A percentile compares a stretch with the other conserved stretches of the same genome.
These are phyloP conservation scores for Drosophila pallidifrons DNA, from an alignment of 1,140 invertebrate genomes.

Conservation along the genomic window DNA sequence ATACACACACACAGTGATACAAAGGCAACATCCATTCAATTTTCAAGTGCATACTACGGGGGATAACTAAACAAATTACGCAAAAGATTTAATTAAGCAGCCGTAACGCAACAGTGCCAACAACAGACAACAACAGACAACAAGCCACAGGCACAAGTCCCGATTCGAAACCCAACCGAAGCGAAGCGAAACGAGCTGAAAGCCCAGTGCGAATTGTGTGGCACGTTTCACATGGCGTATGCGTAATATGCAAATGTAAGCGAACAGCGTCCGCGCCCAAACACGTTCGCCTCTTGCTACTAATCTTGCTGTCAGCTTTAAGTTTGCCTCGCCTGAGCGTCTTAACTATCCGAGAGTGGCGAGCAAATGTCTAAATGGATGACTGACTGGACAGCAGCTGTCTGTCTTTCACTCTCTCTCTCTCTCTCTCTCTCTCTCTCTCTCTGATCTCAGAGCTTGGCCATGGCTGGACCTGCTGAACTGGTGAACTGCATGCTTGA, in stretches of 20 bases:
- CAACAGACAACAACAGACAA: constrained; percentile 8
- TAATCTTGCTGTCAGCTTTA: constrained; percentile 15
- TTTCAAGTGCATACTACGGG: constrained; percentile 68
- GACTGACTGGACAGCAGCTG: constrained; percentile 9
- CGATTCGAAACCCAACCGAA: constrained; percentile 7
- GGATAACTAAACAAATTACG: constrained; percentile 79
- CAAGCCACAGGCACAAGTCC: constrained; percentile 7
- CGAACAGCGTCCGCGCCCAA: constrained; percentile 1
- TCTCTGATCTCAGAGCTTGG: too few species aligned
- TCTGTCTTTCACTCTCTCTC: background rate
- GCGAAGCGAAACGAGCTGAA: constrained; percentile 8
- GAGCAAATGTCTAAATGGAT: constrained; percentile 17
- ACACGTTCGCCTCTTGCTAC: background rate
- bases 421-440: too few species aligned
- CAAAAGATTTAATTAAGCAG: constrained; percentile 81
- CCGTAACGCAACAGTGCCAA: constrained; percentile 59
- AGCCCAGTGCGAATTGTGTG: constrained; percentile 16
- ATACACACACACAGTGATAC: background rate
- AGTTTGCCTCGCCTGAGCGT: background rate
- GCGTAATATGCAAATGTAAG: constrained; percentile 77
- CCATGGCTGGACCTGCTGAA: too few species aligned
- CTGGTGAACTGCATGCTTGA: constrained; percentile 15
- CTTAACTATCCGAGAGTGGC: constrained; percentile 20
- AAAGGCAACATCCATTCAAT: constrained; percentile 59
- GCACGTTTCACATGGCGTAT: constrained; percentile 74